A percentile compares a stretch with the other conserved stretches of the same genome.
phyloP scores from a whole-genome alignment of 2,113 vertebrate species.

The Otus sunia region DNA sequence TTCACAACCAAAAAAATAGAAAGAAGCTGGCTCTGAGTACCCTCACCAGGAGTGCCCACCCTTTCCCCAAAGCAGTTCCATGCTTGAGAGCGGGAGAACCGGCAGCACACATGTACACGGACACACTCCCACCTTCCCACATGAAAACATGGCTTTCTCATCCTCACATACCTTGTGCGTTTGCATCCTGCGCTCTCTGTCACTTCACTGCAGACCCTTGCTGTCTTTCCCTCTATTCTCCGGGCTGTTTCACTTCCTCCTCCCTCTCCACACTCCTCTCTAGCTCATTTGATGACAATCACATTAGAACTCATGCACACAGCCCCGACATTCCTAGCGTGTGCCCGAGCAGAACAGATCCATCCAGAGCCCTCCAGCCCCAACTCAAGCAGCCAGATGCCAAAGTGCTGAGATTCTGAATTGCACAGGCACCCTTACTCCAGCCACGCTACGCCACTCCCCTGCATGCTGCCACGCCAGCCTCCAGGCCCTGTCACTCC shows the following conservation, averaged over 20 bases:
- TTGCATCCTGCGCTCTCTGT: background rate
- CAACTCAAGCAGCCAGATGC: background rate
- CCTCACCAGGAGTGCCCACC: background rate
- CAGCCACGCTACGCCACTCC: fast-evolving
- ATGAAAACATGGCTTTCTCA: background rate
- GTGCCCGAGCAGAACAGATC: background rate
- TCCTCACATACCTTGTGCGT: background rate
- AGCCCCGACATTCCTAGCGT: background rate
- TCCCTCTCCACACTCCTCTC: background rate
- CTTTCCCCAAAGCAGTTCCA: background rate
- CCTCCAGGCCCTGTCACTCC: background rate
- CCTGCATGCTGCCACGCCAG: fast-evolving
- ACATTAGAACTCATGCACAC: background rate
- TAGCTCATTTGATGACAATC: background rate
- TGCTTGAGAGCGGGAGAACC: background rate
- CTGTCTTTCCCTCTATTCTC: background rate
- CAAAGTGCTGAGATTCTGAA: background rate
- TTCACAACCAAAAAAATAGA: background rate
- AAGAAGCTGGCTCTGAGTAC: background rate
- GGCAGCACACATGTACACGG: background rate
- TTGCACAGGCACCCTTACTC: fast-evolving
- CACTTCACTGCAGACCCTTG: background rate
- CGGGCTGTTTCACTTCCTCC: background rate
- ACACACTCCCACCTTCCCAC: background rate
- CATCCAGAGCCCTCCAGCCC: background rate